These are phyloP conservation scores for Protonemura montana DNA, from an alignment of 2,888 invertebrate genomes.

Conservation along the genomic window DNA sequence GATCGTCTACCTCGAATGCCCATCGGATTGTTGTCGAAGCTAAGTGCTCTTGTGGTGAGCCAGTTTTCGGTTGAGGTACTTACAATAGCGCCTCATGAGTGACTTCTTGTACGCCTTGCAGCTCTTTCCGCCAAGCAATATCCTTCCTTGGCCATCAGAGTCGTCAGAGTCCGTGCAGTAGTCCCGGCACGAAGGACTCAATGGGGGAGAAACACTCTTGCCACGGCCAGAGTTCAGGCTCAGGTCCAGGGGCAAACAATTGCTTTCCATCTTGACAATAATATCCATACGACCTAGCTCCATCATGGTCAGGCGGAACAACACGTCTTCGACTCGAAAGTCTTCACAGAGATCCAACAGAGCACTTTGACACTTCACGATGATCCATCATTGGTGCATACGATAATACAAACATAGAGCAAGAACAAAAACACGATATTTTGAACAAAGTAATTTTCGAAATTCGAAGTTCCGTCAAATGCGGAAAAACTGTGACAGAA, in stretches of 20 bases:
- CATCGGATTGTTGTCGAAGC: background rate
- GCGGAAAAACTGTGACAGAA: background rate
- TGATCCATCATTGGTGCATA: constrained; percentile 21
- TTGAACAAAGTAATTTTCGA: background rate
- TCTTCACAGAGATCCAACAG: constrained; percentile 15
- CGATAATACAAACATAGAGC: constrained; percentile 9
- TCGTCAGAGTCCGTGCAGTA: constrained; percentile 84
- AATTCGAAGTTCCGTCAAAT: background rate
- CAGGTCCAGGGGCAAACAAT: constrained; percentile 75
- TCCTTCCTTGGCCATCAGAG: constrained; percentile 66
- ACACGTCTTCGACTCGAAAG: constrained; percentile 21
- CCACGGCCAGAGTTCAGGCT: constrained; percentile 62
- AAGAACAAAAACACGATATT: background rate
- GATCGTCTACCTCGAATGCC: too few species aligned
- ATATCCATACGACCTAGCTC: constrained; percentile 39
- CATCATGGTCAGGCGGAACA: constrained; percentile 40
- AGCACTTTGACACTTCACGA: constrained; percentile 28
- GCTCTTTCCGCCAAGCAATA: constrained; percentile 64
- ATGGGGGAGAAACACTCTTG: constrained; percentile 54
- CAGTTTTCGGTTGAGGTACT: constrained; percentile 62
- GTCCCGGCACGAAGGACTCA: constrained; percentile 61
- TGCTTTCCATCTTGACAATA: constrained; percentile 28
- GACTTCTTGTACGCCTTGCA: constrained; percentile 85
- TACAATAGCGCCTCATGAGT: constrained; percentile 92
- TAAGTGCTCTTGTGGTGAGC: too few species aligned